Percentiles rank a stretch among this genome's conserved stretches.
Evolutionary conservation across 2,797 vertebrate species (phyloP).

Genomic region (Parotocinclus haroldoi): DNA sequence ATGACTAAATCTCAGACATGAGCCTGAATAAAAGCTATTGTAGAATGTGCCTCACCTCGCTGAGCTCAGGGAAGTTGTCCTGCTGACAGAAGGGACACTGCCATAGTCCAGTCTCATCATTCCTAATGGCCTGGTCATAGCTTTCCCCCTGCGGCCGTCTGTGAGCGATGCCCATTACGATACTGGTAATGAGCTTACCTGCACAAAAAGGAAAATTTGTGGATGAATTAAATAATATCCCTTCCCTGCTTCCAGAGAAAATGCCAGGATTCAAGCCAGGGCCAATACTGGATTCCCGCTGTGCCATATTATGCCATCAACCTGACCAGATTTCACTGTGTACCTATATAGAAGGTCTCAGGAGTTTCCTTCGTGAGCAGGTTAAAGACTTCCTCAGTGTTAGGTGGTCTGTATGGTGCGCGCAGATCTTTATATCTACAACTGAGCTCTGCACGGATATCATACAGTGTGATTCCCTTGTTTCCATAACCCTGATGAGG

Average conservation of each 20-base stretch:
- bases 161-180: conserved; percentile 94
- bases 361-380: conserved; percentile 98
- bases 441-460: conserved; percentile 96
- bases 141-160: conserved; percentile 95
- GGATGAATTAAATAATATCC: no score
- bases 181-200: conserved; percentile 96
- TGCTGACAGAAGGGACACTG: conserved; percentile 99
- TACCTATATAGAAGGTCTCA: conserved; percentile 99
- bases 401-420: conserved; percentile 87
- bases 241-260: no score
- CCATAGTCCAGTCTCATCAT: conserved; percentile 93
- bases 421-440: conserved; percentile 97
- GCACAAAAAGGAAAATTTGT: not conserved
- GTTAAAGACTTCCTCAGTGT: conserved; percentile 97
- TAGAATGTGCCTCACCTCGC: conserved; percentile 76
- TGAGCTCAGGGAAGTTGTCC: conserved; percentile 98
- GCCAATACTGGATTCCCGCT: no score
- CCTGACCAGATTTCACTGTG: no score
- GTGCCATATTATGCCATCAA: no score
- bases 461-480: conserved; percentile 97
- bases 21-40: not conserved
- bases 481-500: conserved; percentile 89
- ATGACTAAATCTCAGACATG: no score
- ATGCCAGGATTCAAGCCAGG: no score
- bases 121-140: conserved; percentile 97